A percentile compares a stretch with the other conserved stretches of the same genome.
These are phyloP conservation scores for Oxycera nigricornis DNA, from an alignment of 2,888 invertebrate species.

Conservation along the genomic window DNA sequence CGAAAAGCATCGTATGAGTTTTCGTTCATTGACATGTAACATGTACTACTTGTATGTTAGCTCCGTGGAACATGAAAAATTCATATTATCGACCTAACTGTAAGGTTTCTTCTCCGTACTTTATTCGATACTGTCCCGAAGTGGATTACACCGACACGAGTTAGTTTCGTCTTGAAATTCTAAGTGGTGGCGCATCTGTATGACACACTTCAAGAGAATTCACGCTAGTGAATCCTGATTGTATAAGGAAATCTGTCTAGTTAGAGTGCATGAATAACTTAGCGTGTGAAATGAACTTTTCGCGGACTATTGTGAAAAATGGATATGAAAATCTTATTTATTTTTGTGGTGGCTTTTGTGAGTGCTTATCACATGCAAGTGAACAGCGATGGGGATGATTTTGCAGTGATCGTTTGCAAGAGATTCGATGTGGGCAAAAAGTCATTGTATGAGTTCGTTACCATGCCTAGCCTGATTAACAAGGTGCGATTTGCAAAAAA, in stretches of 20 bases:
- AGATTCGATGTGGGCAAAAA: conserved; percentile 42
- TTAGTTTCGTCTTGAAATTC: too few relatives aligned
- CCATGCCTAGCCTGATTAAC: conserved; percentile 46
- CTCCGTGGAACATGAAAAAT: not conserved
- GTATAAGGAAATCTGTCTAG: too few relatives aligned
- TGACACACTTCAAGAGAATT: too few relatives aligned
- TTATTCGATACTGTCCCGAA: too few relatives aligned
- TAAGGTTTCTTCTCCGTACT: not conserved
- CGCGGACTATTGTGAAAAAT: conserved; percentile 1
- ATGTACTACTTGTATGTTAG: too few relatives aligned
- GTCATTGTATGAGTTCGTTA: conserved; percentile 47
- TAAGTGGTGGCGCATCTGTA: too few relatives aligned
- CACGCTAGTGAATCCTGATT: too few relatives aligned
- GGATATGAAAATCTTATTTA: conserved; percentile 47
- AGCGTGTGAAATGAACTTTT: not conserved
- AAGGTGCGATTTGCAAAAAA: too few relatives aligned
- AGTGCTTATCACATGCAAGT: conserved; percentile 48
- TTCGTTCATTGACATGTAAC: too few relatives aligned
- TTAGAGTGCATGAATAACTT: too few relatives aligned
- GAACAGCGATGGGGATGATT: conserved; percentile 46
- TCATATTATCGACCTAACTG: not conserved
- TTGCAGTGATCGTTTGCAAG: conserved; percentile 42
- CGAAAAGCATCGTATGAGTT: too few relatives aligned
- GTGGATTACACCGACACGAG: too few relatives aligned
- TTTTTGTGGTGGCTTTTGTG: conserved; percentile 42